Base-by-base conservation (phyloP, 2,113 vertebrate species). In the Hemicordylus capensis region DNA sequence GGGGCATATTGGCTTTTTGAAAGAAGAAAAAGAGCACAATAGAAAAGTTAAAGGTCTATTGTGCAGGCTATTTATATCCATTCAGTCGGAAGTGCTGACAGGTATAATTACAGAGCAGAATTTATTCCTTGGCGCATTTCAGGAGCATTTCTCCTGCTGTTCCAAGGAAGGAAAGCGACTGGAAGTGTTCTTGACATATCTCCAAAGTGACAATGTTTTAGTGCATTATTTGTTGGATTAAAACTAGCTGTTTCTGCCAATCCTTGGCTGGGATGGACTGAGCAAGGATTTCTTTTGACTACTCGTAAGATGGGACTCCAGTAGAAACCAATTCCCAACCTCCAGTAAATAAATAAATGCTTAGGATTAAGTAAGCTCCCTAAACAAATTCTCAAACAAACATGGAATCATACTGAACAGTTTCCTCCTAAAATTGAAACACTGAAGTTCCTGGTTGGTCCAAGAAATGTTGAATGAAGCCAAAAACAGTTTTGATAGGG, bases 91-190 rank as follows among this genome's bases (percentile, higher is more conserved):
- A 96, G 90, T 93, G 86, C 94, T 95, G 96, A 96, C 96, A 96
- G 95, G 95, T 96, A 92, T 96, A 97, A 97, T 97, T 97, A 96
- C 95, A 90, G 92, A 95, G 94, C 90, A 95, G 95, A 97, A 96
- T 96, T 96, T 80, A 61, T 73, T 96, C 95, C 94, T 95, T 91
- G 87, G 93, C 95, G 96, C 87, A 94, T 94, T 96, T 94, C 94
- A 94, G 90, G 92, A 92, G 94, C 34, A 87, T 93, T 95, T 95
- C 91, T 95, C 95, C 95, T n/a, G 93, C 95, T 96, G 96, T 96
- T 97, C 93, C 58, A 67, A 17, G 85, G 89, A 93, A 95, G 94
- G 95, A 88, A 95, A 94, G 95, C 96, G 94, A 96, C 94, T 96
- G 96, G 96, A 95, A 97, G 91, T 91, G 85, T 83, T 95, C 90